These are phyloP conservation scores for Hirtodrosophila cameraria DNA, from an alignment of 2,888 invertebrate genomes.

Conservation along the genomic window DNA sequence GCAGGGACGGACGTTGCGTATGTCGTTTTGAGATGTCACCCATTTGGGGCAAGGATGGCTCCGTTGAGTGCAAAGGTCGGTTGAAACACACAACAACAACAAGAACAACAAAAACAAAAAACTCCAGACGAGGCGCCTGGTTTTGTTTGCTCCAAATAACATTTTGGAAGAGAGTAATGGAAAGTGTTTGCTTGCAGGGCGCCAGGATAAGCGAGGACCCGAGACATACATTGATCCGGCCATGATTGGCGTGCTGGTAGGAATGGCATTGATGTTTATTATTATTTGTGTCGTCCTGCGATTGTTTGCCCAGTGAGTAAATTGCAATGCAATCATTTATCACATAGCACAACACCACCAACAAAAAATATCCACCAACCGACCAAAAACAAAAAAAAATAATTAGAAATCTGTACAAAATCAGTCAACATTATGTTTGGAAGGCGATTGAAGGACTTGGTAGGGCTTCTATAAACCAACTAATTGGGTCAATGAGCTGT, in stretches of 20 bases:
- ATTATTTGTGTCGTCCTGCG: constrained; percentile 96
- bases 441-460: neutral
- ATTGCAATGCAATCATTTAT: constrained; percentile 72
- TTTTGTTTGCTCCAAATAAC: constrained; percentile 1
- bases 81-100: no score
- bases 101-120: no score
- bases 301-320: constrained; percentile 94
- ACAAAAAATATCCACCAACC: no score
- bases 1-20: constrained; percentile 90
- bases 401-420: constrained; percentile 5
- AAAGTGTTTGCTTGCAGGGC: constrained; percentile 69
- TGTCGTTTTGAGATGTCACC: constrained; percentile 93
- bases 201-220: constrained; percentile 87
- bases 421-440: neutral
- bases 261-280: constrained; percentile 96
- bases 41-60: constrained; percentile 88
- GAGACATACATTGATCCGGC: constrained; percentile 92
- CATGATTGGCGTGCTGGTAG: constrained; percentile 95
- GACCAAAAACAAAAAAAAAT: no score
- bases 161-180: constrained; percentile 29
- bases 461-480: constrained; percentile 33
- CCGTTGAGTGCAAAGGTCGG: constrained; percentile 90
- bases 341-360: constrained; percentile 31
- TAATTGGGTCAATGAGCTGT: constrained; percentile 62
- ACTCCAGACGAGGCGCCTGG: neutral